phyloP scores from a whole-genome alignment of 2,888 invertebrate species.

The Diarsia dahlii region DNA sequence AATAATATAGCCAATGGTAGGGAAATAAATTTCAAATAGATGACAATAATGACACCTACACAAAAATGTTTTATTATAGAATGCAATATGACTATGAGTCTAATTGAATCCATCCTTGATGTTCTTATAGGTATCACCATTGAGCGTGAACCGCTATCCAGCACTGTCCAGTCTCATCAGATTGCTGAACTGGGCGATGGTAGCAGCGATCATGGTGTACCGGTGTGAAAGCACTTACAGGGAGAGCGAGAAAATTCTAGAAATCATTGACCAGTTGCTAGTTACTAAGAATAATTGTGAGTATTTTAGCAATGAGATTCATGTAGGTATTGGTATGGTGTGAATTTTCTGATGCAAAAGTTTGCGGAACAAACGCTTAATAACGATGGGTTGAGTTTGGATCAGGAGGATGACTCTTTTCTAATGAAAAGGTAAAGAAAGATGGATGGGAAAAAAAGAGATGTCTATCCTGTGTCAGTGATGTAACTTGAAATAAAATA shows the following conservation, averaged over 20 bases:
- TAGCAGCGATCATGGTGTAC: slow-evolving; percentile 57
- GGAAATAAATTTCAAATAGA: too few species aligned
- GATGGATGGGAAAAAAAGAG: background rate
- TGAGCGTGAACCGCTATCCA: slow-evolving; percentile 3
- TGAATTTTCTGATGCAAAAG: background rate
- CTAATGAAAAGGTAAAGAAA: background rate
- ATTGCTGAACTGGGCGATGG: slow-evolving; percentile 52
- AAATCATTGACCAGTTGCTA: slow-evolving; percentile 65
- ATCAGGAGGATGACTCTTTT: background rate
- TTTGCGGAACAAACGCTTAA: background rate
- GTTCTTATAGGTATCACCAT: slow-evolving; percentile 27
- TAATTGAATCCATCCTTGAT: background rate
- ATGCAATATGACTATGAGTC: too few species aligned
- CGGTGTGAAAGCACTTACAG: slow-evolving; percentile 67
- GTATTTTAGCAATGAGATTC: slow-evolving; percentile 30
- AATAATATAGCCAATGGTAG: too few species aligned
- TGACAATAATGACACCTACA: too few species aligned
- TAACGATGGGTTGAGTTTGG: background rate
- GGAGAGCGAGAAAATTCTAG: slow-evolving; percentile 60
- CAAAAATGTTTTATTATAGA: too few species aligned
- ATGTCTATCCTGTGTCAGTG: background rate
- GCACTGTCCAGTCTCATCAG: slow-evolving; percentile 53
- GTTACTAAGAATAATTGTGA: slow-evolving; percentile 65
- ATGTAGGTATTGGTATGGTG: background rate
- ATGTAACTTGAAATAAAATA: background rate